Percentiles rank a stretch among this genome's conserved stretches.
Conservation (phyloP, 2,888 invertebrate species). For the Meteorus cinctellus region DNA sequence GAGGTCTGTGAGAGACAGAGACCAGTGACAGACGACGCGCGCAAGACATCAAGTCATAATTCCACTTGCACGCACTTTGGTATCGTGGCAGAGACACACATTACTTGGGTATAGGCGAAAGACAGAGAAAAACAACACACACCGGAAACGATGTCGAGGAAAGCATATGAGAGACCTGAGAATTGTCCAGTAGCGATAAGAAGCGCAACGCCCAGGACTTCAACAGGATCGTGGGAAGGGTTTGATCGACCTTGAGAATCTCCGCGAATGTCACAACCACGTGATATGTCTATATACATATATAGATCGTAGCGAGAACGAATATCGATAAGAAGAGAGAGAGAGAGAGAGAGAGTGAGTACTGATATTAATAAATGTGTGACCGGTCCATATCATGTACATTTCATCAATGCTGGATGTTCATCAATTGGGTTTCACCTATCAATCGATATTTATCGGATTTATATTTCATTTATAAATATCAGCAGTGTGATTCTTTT, state of each 20-base stretch:
- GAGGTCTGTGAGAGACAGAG: conserved; percentile 8
- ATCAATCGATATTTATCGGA: not conserved
- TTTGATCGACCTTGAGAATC: conserved; percentile 53
- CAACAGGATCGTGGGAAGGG: conserved; percentile 56
- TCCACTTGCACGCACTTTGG: conserved; percentile 15
- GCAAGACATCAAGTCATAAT: conserved; percentile 31
- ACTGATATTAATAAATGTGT: not conserved
- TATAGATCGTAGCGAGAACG: not conserved
- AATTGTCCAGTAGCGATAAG: conserved; percentile 16
- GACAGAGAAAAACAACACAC: not conserved
- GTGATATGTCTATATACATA: conserved; percentile 7
- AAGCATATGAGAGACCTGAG: not conserved
- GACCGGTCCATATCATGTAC: not conserved
- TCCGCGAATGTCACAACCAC: conserved; percentile 15
- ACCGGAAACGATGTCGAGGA: not conserved
- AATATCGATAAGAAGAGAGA: not conserved
- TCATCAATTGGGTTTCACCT: not conserved
- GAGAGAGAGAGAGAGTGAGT: not conserved
- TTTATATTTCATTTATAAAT: not conserved
- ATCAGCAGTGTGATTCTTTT: not conserved
- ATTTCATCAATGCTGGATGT: not conserved
- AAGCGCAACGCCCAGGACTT: not conserved
- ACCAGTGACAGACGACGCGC: conserved; percentile 27
- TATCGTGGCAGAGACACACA: not conserved
- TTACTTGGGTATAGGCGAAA: not conserved